Percentiles rank a stretch among this genome's conserved stretches.
Conservation (phyloP, 2,113 vertebrate species). For the Chloropsis cyanopogon region DNA sequence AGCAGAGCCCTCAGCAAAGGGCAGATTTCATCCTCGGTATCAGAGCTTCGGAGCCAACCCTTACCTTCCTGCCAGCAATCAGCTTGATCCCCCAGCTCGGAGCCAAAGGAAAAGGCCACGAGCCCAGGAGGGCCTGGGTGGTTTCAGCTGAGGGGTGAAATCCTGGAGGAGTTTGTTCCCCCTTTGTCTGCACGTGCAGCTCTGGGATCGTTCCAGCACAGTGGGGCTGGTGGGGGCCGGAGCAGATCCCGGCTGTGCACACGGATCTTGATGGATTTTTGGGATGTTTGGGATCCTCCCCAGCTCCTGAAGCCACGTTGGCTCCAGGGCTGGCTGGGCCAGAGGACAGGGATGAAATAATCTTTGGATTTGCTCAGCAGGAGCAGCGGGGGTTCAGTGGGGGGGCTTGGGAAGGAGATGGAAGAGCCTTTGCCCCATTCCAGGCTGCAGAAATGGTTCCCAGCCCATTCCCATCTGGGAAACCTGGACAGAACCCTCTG, state of each 20-base stretch:
- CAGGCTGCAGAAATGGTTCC: neutral
- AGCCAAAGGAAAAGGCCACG: neutral
- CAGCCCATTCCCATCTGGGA: neutral
- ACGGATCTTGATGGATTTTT: accelerated
- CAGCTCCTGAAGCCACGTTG: neutral
- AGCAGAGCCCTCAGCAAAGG: neutral
- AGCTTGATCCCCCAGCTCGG: neutral
- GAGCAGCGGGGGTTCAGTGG: neutral
- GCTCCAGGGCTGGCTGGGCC: neutral
- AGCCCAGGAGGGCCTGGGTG: neutral
- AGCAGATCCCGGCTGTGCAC: neutral
- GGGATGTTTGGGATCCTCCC: neutral
- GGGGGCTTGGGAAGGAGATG: neutral
- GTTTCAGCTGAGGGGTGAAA: neutral
- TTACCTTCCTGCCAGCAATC: conserved; percentile 28
- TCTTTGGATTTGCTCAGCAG: neutral
- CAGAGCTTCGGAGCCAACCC: neutral
- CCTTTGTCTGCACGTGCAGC: neutral
- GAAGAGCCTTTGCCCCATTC: neutral
- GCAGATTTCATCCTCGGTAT: conserved; percentile 12
- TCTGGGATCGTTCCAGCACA: accelerated
- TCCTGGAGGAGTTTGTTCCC: neutral
- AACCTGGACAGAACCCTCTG: neutral
- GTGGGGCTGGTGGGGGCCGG: accelerated
- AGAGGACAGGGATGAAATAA: conserved; percentile 2